Evolutionary conservation across 1,140 invertebrate genomes (phyloP).

Genomic region (Lycorma delicatula): DNA sequence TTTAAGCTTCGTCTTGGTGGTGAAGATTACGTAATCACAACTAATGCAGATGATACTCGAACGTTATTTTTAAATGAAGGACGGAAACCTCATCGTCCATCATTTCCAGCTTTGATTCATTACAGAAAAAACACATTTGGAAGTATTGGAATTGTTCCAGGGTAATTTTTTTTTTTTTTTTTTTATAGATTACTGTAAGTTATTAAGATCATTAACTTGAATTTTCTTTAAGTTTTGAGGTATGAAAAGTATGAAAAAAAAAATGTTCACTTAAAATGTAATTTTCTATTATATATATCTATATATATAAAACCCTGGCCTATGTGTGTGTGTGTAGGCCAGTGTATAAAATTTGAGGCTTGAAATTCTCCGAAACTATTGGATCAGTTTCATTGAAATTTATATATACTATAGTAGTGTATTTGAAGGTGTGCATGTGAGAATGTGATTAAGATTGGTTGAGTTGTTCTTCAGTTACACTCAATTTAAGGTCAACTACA

Average conservation of each 20-base stretch:
- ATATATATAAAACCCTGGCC: no score
- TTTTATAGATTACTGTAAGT: background rate
- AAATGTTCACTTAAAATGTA: background rate
- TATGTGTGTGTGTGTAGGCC: no score
- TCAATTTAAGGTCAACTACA: no score
- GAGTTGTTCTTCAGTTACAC: no score
- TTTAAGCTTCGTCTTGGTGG: slow-evolving; percentile 35
- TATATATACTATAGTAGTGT: no score
- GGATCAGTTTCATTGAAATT: no score
- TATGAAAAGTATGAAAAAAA: background rate
- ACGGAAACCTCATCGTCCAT: slow-evolving; percentile 30
- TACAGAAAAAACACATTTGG: slow-evolving; percentile 32
- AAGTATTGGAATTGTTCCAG: slow-evolving; percentile 36
- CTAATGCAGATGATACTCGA: slow-evolving; percentile 33
- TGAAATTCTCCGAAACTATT: no score
- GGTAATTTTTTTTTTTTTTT: slow-evolving; percentile 19
- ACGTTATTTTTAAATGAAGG: slow-evolving; percentile 36
- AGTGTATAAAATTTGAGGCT: no score
- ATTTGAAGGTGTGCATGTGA: no score
- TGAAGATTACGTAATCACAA: slow-evolving; percentile 32
- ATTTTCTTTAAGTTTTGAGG: background rate
- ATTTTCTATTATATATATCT: background rate
- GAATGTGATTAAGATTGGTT: no score
- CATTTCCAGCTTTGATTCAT: slow-evolving; percentile 34
- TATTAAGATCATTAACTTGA: background rate